Evolutionary conservation across 1,140 invertebrate species (phyloP).

Genomic region (Dendrolimus kikuchii): DNA sequence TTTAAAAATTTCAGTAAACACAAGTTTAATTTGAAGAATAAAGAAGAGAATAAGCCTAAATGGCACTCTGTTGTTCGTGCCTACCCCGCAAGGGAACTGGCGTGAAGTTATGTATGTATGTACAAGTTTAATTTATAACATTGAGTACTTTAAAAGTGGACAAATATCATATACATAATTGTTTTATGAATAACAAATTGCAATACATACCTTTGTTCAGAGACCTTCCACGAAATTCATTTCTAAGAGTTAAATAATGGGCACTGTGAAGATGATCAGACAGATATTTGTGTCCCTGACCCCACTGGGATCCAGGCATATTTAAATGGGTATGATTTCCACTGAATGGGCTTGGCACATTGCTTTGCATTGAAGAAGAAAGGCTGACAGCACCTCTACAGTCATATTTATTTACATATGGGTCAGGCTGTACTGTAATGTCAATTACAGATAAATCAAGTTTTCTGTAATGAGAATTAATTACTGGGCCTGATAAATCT

Average conservation of each 20-base stretch:
- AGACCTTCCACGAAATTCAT: constrained; percentile 47
- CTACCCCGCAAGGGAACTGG: no score
- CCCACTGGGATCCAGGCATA: constrained; percentile 83
- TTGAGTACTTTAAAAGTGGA: background rate
- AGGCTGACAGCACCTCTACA: constrained; percentile 78
- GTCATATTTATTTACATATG: constrained; percentile 78
- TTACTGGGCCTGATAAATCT: constrained; percentile 74
- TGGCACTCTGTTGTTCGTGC: no score
- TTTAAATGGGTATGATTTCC: constrained; percentile 77
- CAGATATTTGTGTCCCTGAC: constrained; percentile 78
- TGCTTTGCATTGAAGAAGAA: constrained; percentile 81
- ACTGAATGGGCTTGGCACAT: constrained; percentile 80
- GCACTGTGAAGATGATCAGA: constrained; percentile 77
- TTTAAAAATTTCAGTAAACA: no score
- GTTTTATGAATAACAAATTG: constrained; percentile 7
- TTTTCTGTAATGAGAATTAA: constrained; percentile 58
- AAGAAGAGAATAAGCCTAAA: no score
- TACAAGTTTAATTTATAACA: no score
- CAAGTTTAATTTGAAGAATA: no score
- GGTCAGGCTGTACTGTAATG: constrained; percentile 65
- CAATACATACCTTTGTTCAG: constrained; percentile 42
- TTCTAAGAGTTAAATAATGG: constrained; percentile 72
- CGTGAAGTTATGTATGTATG: no score
- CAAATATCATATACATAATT: constrained; percentile 1
- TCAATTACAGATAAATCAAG: constrained; percentile 37